phyloP scores from a whole-genome alignment of 2,797 vertebrate species.

The Chaetophractus vellerosus region DNA sequence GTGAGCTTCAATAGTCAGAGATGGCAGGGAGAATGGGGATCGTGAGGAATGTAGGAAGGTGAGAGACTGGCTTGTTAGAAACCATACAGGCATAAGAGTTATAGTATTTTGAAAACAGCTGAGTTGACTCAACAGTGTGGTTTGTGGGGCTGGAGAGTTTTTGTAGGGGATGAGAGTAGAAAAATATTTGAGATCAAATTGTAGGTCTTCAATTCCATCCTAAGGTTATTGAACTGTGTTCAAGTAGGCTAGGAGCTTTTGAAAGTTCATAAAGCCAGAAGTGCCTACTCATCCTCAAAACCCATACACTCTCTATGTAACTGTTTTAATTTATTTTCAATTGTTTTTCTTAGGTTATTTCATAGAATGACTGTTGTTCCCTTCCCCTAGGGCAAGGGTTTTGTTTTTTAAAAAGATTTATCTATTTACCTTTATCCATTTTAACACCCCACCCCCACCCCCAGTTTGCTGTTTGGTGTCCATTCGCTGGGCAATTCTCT shows the following conservation, averaged over 20 bases:
- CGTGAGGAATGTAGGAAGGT: neutral
- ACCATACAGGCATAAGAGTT: neutral
- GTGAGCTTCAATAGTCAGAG: neutral
- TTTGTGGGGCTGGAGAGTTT: neutral
- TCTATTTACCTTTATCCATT: too few species aligned
- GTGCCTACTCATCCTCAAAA: slow-evolving; percentile 36
- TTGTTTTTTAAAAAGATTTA: too few species aligned
- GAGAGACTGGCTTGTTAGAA: neutral
- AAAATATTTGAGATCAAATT: slow-evolving; percentile 25
- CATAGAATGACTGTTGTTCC: neutral
- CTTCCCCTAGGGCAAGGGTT: too few species aligned
- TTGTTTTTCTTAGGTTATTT: slow-evolving; percentile 30
- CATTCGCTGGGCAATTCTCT: too few species aligned
- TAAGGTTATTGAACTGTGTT: slow-evolving; percentile 24
- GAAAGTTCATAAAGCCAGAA: slow-evolving; percentile 52
- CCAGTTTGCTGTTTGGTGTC: too few species aligned
- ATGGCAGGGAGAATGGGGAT: neutral
- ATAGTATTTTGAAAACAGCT: slow-evolving; percentile 1
- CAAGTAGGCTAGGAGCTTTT: neutral
- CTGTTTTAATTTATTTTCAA: slow-evolving; percentile 50
- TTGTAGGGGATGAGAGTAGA: neutral
- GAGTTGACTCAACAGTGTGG: neutral
- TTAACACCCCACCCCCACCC: too few species aligned
- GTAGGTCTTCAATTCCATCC: neutral
- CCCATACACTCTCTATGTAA: neutral